Evolutionary conservation across 2,888 invertebrate genomes (phyloP).

Genomic region (Parochlus steinenii): DNA sequence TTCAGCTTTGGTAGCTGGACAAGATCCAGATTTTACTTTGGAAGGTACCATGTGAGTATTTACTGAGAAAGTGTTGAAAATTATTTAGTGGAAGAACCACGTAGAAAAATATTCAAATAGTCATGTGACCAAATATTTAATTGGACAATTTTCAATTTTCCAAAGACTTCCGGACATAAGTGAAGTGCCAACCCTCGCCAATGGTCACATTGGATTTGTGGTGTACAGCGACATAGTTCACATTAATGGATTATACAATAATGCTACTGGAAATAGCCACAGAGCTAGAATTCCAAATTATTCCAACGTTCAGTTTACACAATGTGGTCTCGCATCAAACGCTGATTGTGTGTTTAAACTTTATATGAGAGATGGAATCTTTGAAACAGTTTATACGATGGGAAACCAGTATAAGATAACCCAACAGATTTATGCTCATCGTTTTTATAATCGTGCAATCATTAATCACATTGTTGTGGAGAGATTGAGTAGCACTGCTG

Average conservation of each 20-base stretch:
- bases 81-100: not conserved
- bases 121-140: not conserved
- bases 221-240: slow-evolving; percentile 34
- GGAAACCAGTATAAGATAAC: slow-evolving; percentile 13
- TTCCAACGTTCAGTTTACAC: slow-evolving; percentile 4
- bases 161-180: slow-evolving; percentile 5
- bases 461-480: slow-evolving; percentile 23
- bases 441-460: slow-evolving; percentile 27
- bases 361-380: slow-evolving; percentile 6
- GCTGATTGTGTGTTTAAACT: slow-evolving; percentile 2
- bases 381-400: slow-evolving; percentile 1
- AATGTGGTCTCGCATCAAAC: not conserved
- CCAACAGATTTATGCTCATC: slow-evolving; percentile 26
- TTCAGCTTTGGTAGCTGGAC: no score
- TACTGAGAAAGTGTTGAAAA: not conserved
- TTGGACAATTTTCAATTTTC: not conserved
- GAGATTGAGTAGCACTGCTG: slow-evolving; percentile 13
- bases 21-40: no score
- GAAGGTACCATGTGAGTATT: no score
- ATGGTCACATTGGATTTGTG: slow-evolving; percentile 34
- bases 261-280: slow-evolving; percentile 31
- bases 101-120: no score
- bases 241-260: slow-evolving; percentile 35
- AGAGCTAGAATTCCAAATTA: slow-evolving; percentile 32
- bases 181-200: slow-evolving; percentile 29